Evolutionary conservation across 2,888 invertebrate genomes (phyloP), one percentile per base, ranked within the genome.

Genomic region (Stenodera caucasica): DNA sequence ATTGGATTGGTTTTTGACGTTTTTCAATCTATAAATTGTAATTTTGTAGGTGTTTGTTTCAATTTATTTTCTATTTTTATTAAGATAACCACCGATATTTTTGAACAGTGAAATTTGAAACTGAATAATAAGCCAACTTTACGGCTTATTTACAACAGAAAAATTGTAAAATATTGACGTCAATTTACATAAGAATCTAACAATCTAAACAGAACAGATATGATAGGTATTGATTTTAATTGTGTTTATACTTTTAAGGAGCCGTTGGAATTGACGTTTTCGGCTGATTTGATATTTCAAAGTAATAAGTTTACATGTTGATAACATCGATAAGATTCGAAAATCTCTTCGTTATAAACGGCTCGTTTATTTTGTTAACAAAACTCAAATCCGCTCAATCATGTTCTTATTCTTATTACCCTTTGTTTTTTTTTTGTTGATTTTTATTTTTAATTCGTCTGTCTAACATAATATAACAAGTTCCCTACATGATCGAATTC

Each of bases 301-400:
- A 45, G 45, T 15, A 45, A 45, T 45, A 21, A 45, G 15, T 45
- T 45, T 45, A 21, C 45, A 21, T 12, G 21, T 45, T 45, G 45
- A 45, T 45, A 45, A 21, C 21, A 45, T 45, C 45, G 45, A 45
- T 45, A 45, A 45, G 12, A 40, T 40, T 9, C 18, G 21, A 45
- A 45, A 11, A 2, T 21, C 21, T 12, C 21, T 21, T 45, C 3
- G 18, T 21, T 21, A 45, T 21, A 45, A 12, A 4, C 11, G 45
- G 45, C 45, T 45, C 21, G 21, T 21, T 45, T 21, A 45, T 45
- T 45, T 45, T 45, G 45, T 45, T 45, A 11, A 3, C 18, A 45
- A 45, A 45, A n/a, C 21, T 45, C 15, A 45, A 45, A 45, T 45
- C 45, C 45, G 21, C 21, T 45, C 45, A 45, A 18, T 45, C 45